Conservation (phyloP, 2,797 vertebrate genomes). For the Hapalemur alaotrensis region DNA sequence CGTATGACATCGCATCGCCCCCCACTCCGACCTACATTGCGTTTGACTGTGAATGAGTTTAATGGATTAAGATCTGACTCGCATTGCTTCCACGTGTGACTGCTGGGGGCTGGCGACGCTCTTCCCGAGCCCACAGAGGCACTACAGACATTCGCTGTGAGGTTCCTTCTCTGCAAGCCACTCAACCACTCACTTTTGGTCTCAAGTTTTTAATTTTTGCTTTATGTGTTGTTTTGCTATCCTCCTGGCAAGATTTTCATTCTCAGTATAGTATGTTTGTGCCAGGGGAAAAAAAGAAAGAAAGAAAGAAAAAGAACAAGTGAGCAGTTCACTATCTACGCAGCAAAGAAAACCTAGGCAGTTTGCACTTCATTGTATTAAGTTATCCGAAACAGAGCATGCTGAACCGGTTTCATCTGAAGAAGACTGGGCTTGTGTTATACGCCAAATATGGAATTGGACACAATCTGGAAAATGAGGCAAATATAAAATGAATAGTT, state of each 20-base stretch:
- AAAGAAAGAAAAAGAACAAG: background rate
- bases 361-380: background rate
- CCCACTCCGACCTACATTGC: background rate
- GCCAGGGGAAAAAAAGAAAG: background rate
- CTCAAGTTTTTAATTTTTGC: background rate
- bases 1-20: rapidly evolving
- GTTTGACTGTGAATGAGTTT: constrained; percentile 45
- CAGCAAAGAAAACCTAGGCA: background rate
- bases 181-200: background rate
- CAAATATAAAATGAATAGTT: constrained; percentile 3
- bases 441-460: constrained; percentile 49
- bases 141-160: background rate
- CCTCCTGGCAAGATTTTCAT: background rate
- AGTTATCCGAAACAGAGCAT: background rate
- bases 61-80: background rate
- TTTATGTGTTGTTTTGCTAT: background rate
- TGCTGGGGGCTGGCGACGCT: background rate
- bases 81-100: background rate
- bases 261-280: background rate
- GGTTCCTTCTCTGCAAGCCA: background rate
- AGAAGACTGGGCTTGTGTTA: background rate
- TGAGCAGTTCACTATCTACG: background rate
- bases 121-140: background rate
- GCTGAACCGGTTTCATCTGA: constrained; percentile 4
- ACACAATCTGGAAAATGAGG: constrained; percentile 40